Evolutionary conservation across 2,888 invertebrate genomes (phyloP).

Genomic region (Scaptodrosophila latifasciaeformis): DNA sequence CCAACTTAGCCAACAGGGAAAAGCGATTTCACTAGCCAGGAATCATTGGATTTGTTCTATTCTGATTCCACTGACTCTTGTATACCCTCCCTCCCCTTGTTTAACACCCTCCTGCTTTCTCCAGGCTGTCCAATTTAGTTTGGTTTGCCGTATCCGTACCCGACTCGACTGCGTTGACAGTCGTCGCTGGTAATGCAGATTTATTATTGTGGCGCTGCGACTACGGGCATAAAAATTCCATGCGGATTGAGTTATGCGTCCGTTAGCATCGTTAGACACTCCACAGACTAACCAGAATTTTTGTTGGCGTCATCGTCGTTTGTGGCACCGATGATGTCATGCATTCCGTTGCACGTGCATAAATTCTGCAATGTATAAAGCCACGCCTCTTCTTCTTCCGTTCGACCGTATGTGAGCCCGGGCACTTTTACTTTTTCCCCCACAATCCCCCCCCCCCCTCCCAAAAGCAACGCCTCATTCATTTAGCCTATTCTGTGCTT

Average conservation of each 20-base stretch:
- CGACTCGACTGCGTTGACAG: conserved; percentile 11
- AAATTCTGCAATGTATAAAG: conserved; percentile 13
- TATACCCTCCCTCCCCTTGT: no score
- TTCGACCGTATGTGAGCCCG: conserved; percentile 17
- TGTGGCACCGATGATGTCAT: conserved; percentile 46
- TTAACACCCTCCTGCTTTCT: no score
- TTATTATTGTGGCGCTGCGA: conserved; percentile 61
- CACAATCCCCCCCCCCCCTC: conserved; percentile 4
- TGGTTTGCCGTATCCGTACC: no score
- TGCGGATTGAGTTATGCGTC: conserved; percentile 66
- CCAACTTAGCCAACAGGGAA: conserved; percentile 39
- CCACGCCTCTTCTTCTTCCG: conserved; percentile 23
- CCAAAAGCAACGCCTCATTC: background rate
- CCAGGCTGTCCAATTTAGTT: no score
- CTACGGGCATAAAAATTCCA: conserved; percentile 64
- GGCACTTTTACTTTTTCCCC: conserved; percentile 62
- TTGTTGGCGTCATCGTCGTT: no score
- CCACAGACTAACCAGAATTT: background rate
- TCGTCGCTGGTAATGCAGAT: conserved; percentile 58
- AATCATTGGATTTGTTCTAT: no score
- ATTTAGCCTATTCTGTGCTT: conserved; percentile 3
- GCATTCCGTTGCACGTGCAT: conserved; percentile 25
- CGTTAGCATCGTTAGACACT: conserved; percentile 59
- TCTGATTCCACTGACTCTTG: no score
- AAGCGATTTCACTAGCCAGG: no score